Conservation (phyloP, 2,113 vertebrate genomes). For the Parotia lawesii region DNA sequence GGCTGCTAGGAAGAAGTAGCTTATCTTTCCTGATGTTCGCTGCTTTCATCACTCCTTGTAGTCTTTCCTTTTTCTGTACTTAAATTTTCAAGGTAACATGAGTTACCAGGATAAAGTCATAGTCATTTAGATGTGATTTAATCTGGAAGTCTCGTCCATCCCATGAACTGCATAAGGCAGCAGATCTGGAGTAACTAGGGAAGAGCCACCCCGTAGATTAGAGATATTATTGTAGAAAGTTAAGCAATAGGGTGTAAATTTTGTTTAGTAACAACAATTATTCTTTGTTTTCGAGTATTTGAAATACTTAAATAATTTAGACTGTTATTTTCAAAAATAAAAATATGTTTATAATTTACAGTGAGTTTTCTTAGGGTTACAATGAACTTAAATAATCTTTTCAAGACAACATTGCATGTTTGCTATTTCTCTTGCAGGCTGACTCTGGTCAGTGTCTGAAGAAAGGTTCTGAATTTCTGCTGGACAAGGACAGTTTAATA, state of each 20-base stretch:
- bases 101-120: not conserved
- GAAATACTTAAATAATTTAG: not conserved
- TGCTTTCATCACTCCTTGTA: not conserved
- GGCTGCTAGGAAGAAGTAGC: not conserved
- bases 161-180: not conserved
- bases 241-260: not conserved
- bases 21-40: not conserved
- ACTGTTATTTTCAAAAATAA: not conserved
- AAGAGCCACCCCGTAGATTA: not conserved
- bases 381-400: not conserved
- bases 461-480: not conserved
- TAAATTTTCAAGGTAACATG: not conserved
- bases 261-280: not conserved
- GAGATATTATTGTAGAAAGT: not conserved
- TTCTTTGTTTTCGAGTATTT: not conserved
- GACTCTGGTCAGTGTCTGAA: not conserved
- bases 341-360: not conserved
- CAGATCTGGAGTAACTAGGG: not conserved
- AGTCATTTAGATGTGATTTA: not conserved
- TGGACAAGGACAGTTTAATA: not conserved
- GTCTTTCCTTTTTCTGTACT: not conserved
- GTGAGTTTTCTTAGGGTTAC: not conserved
- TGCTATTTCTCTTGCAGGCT: not conserved
- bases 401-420: not conserved
- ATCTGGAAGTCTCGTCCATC: not conserved